Conservation (phyloP, 2,113 vertebrate species). For the Gopherus flavomarginatus region DNA sequence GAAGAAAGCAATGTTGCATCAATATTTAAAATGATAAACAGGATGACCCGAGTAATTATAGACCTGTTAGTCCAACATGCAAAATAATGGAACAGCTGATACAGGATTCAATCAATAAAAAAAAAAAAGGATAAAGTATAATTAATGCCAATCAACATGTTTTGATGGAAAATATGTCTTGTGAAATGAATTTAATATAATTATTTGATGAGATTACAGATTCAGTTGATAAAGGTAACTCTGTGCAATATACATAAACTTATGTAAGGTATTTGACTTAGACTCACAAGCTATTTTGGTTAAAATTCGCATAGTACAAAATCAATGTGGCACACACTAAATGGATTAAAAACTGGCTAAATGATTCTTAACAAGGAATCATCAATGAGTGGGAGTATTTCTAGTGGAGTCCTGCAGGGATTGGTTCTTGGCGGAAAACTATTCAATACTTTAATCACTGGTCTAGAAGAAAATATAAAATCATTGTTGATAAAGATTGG, state of each 20-base stretch:
- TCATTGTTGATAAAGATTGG: neutral
- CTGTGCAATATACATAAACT: too few species aligned
- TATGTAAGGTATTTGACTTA: too few species aligned
- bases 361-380: neutral
- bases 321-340: neutral
- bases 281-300: too few species aligned
- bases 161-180: neutral
- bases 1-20: neutral
- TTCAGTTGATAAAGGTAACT: too few species aligned
- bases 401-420: neutral
- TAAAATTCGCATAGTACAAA: too few species aligned
- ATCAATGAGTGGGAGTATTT: neutral
- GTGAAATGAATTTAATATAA: too few species aligned
- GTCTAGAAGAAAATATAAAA: neutral
- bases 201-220: too few species aligned
- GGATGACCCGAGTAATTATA: neutral
- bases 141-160: neutral
- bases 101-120: neutral
- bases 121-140: neutral
- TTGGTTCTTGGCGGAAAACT: neutral
- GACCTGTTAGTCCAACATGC: neutral
- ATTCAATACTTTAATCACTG: neutral
- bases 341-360: constrained; percentile 22
- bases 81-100: neutral
- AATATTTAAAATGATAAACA: neutral